phyloP scores from a whole-genome alignment of 2,797 vertebrate species.

The Acipenser oxyrinchus region DNA sequence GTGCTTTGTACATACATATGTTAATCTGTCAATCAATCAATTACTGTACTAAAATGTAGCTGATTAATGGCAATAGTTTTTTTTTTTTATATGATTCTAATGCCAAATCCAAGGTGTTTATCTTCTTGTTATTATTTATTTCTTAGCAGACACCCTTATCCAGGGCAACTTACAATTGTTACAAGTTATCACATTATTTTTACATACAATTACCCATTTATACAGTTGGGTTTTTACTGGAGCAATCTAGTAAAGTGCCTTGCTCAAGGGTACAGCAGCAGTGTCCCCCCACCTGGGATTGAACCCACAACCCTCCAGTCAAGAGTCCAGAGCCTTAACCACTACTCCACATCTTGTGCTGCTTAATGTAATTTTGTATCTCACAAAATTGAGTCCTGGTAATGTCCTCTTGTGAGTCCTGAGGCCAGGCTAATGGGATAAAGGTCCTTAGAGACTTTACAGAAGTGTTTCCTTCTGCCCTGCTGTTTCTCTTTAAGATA shows the following conservation, averaged over 20 bases:
- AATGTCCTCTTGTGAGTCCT: conserved; percentile 15
- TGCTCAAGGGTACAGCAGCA: no score
- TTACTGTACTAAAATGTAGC: conserved; percentile 2
- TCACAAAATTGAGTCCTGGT: conserved; percentile 27
- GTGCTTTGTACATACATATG: conserved; percentile 18
- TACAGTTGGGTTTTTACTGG: no score
- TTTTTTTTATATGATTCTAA: conserved; percentile 1
- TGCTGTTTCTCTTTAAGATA: no score
- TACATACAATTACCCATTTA: no score
- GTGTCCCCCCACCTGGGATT: no score
- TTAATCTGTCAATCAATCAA: conserved; percentile 1
- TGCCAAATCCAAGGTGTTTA: conserved; percentile 8
- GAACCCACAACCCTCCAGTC: no score
- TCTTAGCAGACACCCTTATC: no score
- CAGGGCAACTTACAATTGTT: no score
- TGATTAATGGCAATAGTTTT: conserved; percentile 6
- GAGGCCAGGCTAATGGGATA: conserved; percentile 53
- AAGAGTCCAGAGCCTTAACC: no score
- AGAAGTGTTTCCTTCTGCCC: not conserved
- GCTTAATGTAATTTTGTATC: conserved; percentile 17
- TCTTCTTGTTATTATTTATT: not conserved
- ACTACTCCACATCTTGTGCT: conserved; percentile 1
- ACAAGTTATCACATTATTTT: no score
- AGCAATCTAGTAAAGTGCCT: no score
- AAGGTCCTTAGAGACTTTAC: conserved; percentile 24